Evolutionary conservation across 2,888 invertebrate species (phyloP), one percentile per base, ranked within the genome.

Genomic region (Timema podura): DNA sequence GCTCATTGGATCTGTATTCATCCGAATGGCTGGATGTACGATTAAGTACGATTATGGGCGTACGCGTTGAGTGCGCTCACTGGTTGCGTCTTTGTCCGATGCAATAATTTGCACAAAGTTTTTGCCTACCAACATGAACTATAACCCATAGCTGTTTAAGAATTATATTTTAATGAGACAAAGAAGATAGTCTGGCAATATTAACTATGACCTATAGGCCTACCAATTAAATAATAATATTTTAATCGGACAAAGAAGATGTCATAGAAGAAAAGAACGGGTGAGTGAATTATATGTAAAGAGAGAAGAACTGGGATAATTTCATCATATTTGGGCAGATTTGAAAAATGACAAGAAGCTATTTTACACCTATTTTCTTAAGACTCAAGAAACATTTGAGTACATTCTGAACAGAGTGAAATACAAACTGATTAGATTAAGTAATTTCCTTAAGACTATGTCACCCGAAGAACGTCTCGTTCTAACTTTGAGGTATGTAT

Each of bases 281-380:
- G 54, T 54, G 54, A 6, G 16, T 61, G 61, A 9, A 61, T 44
- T 61, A 15, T 10, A 61, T 45, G 13, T 3, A 45, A 61, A 30
- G 45, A 61, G 61, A 61, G 61, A 61, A 61, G 61, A n/a, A 15
- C 45, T 61, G 45, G 61, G 16, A 9, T 7, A 61, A 61, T 61
- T 61, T 6, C 61, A 15, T 61, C 61, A 61, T 13, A 61, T 16
- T 5, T 61, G 61, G 61, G 61, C 30, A 30, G 61, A 61, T 61
- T 16, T 61, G 1, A 61, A 15, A 61, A 61, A 30, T 15, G 30
- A 61, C 45, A 30, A 30, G 16, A 61, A 61, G 16, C 61, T 30
- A 5, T 61, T 61, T 30, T 61, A 61, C 45, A 45, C 44, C 5
- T 61, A 6, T 59, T 61, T 61, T 44, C 61, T 30, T 16, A 61